phyloP scores from a whole-genome alignment of 2,888 invertebrate species.

The Unio delphinus region DNA sequence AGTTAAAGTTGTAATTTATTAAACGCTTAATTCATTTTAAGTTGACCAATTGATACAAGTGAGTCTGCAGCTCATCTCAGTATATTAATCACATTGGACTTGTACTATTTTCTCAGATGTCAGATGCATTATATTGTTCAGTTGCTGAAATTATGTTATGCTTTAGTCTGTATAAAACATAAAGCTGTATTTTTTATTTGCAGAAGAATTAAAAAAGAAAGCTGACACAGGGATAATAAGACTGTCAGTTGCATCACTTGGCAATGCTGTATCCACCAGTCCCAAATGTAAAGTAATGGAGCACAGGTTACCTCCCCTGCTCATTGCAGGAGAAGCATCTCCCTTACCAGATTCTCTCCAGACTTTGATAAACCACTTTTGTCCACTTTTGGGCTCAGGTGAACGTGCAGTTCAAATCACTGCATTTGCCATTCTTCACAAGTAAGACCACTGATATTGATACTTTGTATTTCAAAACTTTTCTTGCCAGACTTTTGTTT shows the following conservation, averaged over 20 bases:
- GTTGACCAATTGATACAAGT: too few species aligned
- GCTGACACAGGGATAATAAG: constrained; percentile 12
- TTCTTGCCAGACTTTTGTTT: not conserved
- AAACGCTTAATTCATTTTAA: too few species aligned
- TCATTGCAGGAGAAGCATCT: constrained; percentile 62
- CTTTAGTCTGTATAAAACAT: not conserved
- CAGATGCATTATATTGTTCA: too few species aligned
- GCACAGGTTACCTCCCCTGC: constrained; percentile 59
- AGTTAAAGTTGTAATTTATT: too few species aligned
- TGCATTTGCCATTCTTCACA: constrained; percentile 58
- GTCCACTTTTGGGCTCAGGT: constrained; percentile 54
- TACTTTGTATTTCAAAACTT: not conserved
- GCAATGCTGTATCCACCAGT: constrained; percentile 47
- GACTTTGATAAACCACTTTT: constrained; percentile 65
- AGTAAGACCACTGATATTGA: constrained; percentile 32
- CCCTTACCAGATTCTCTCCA: constrained; percentile 64
- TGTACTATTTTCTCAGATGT: too few species aligned
- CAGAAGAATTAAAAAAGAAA: constrained; percentile 13
- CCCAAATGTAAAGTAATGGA: constrained; percentile 49
- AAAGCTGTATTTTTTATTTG: constrained; percentile 2
- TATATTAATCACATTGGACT: too few species aligned
- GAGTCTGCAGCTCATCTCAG: not conserved
- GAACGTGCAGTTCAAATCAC: constrained; percentile 55
- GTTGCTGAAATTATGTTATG: not conserved
- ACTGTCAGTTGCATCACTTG: constrained; percentile 38